A percentile compares a stretch with the other conserved stretches of the same genome.
These are phyloP conservation scores for Ptyas mucosa DNA, from an alignment of 2,113 vertebrate species.

Conservation along the genomic window DNA sequence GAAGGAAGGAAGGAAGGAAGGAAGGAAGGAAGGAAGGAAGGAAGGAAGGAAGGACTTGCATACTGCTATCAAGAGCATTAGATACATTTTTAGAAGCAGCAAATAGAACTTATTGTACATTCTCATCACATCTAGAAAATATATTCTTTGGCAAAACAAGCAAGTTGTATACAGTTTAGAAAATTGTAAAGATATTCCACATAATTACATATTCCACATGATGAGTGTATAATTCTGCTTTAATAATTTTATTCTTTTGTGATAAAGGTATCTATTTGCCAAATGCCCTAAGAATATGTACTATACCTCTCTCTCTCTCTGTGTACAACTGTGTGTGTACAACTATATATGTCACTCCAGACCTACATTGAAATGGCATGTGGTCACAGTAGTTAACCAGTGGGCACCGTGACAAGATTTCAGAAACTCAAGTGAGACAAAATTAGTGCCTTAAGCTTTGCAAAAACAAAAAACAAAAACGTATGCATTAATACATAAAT, in stretches of 20 bases:
- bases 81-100: background rate
- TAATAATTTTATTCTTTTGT: background rate
- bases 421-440: background rate
- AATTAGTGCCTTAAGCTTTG: background rate
- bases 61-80: background rate
- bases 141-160: background rate
- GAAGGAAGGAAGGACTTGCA: background rate
- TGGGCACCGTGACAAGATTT: background rate
- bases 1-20: background rate
- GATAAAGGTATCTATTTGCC: background rate
- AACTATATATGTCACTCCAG: background rate
- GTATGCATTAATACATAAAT: background rate
- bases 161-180: background rate
- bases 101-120: background rate
- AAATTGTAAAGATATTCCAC: background rate
- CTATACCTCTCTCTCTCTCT: too few relatives aligned
- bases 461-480: background rate
- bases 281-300: background rate
- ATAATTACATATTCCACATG: background rate
- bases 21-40: background rate
- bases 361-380: background rate
- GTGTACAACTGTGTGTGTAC: too few relatives aligned
- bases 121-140: background rate
- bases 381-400: background rate
- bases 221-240: background rate